phyloP scores from a whole-genome alignment of 2,888 invertebrate genomes.

The Scrobipalpa atriplicella region DNA sequence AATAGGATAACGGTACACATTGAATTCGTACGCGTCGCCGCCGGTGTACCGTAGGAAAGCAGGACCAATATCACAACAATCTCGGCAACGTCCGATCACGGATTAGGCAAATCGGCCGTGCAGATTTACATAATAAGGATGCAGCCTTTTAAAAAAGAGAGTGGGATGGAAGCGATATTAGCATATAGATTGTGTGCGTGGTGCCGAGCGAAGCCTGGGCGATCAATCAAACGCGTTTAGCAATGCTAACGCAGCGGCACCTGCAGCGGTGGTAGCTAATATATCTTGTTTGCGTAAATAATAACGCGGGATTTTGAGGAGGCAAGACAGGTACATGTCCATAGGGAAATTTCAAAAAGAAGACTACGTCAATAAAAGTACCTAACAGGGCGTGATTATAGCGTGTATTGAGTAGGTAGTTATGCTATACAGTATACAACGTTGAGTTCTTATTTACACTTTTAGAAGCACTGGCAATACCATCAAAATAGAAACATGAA shows the following conservation, averaged over 20 bases:
- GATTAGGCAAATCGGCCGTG: slow-evolving; percentile 63
- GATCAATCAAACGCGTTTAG: slow-evolving; percentile 58
- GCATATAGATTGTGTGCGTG: slow-evolving; percentile 71
- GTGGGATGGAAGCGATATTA: slow-evolving; percentile 51
- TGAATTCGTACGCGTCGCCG: background rate
- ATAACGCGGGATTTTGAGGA: background rate
- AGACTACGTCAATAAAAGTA: too few species aligned
- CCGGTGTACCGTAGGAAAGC: too few species aligned
- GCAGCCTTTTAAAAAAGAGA: slow-evolving; percentile 48
- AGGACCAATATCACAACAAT: slow-evolving; percentile 44
- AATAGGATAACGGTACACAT: background rate
- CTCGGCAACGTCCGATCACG: slow-evolving; percentile 54
- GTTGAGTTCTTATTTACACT: too few species aligned
- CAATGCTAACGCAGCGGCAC: slow-evolving; percentile 27
- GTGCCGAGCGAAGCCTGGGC: slow-evolving; percentile 40
- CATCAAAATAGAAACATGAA: too few species aligned
- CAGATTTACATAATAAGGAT: slow-evolving; percentile 70
- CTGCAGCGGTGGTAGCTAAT: slow-evolving; percentile 17
- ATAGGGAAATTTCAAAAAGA: too few species aligned
- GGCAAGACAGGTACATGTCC: too few species aligned
- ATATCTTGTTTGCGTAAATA: slow-evolving; percentile 7
- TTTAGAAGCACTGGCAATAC: too few species aligned
- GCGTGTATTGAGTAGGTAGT: too few species aligned
- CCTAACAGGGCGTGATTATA: too few species aligned
- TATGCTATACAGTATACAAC: too few species aligned